Evolutionary conservation across 2,888 invertebrate species (phyloP).

Genomic region (Pollenia amentaria): DNA sequence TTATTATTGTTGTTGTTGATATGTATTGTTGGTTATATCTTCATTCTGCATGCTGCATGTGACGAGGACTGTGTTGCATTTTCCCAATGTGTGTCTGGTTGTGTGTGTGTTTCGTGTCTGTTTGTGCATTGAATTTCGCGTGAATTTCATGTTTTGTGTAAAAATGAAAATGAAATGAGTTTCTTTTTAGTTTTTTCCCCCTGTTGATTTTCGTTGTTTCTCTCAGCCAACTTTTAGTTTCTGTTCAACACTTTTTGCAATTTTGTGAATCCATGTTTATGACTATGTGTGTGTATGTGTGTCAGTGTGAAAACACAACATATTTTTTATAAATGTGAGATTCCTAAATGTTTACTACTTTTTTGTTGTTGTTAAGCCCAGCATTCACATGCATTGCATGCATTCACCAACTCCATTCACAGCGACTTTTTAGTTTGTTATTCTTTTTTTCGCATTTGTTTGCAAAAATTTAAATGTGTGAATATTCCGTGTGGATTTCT

Average conservation of each 20-base stretch:
- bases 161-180: constrained; percentile 67
- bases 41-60: constrained; percentile 33
- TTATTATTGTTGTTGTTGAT: constrained; percentile 34
- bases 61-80: constrained; percentile 54
- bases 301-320: constrained; percentile 40
- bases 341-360: constrained; percentile 41
- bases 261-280: constrained; percentile 46
- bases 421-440: constrained; percentile 57
- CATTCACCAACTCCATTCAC: constrained; percentile 13
- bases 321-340: constrained; percentile 59
- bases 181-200: constrained; percentile 52
- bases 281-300: constrained; percentile 20
- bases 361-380: constrained; percentile 24
- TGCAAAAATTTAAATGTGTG: constrained; percentile 66
- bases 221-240: constrained; percentile 66
- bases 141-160: constrained; percentile 31
- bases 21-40: constrained; percentile 40
- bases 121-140: constrained; percentile 58
- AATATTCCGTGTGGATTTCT: constrained; percentile 39
- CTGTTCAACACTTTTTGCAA: constrained; percentile 52
- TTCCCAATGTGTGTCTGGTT: not conserved
- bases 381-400: constrained; percentile 61
- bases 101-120: constrained; percentile 20
- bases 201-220: constrained; percentile 28
- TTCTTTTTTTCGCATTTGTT: constrained; percentile 25